A percentile compares a stretch with the other conserved stretches of the same genome.
Conservation (phyloP, 35 echinoderm and acorn worm genomes). For the Diadema setosum region DNA sequence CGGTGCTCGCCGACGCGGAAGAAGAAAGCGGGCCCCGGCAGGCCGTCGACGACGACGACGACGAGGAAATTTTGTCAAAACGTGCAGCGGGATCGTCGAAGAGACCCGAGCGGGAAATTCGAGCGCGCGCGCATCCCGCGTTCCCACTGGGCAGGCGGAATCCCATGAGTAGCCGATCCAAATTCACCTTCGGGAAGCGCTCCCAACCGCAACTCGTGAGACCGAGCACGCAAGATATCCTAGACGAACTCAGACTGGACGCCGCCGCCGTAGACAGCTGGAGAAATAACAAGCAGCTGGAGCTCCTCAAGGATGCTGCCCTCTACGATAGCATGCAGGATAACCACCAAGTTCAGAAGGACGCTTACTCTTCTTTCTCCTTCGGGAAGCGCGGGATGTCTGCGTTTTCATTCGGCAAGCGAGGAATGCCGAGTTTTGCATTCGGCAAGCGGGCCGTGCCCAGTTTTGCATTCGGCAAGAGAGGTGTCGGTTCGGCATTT, state of each 20-base stretch:
- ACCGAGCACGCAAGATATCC: background rate
- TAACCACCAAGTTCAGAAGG: background rate
- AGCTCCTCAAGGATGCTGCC: background rate
- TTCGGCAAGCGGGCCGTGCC: background rate
- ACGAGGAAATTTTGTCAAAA: background rate
- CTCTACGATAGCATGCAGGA: background rate
- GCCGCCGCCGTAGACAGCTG: background rate
- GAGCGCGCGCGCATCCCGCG: background rate
- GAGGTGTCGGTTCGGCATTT: background rate
- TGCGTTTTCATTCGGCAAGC: conserved; percentile 3
- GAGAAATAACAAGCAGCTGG: background rate
- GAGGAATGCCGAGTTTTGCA: background rate
- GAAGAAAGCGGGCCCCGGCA: background rate
- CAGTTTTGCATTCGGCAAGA: background rate
- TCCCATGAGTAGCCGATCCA: background rate
- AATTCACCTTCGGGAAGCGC: background rate
- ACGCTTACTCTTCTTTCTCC: background rate
- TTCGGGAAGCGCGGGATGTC: conserved; percentile 15
- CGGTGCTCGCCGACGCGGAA: background rate
- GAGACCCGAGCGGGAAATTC: background rate
- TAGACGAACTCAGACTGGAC: background rate
- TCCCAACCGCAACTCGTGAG: background rate
- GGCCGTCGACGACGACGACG: background rate
- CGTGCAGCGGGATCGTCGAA: background rate
- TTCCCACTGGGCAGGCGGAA: background rate